Base-by-base conservation (phyloP, 2,797 vertebrate genomes). In the Rhinoraja longicauda region DNA sequence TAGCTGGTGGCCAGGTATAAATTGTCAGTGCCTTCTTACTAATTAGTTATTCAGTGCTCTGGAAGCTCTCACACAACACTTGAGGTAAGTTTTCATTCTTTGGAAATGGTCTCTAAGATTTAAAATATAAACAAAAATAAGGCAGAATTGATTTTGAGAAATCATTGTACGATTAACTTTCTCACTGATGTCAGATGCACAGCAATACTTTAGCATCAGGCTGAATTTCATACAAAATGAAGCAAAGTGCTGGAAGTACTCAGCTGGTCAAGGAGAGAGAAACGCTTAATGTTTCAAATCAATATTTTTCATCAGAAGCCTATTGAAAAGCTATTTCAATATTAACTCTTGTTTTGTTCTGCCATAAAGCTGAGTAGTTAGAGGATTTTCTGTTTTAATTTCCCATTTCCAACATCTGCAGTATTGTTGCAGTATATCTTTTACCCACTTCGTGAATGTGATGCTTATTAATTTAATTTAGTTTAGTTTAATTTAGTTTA, bases 91-190 rank as follows among this genome's bases (percentile, higher is more conserved):
- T 73, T 26, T 72, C 70, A 92, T 45, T 9, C 26, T 45, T 73
- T 64, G 15, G 45, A 32, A 32, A 64, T 67, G 3, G 4, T 32
- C 59, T 64, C 84, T 64, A 21, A 36, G 15, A 64, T 2, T 2
- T 19, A 64, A 13, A 21, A 32, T 19, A 7, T 64, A 64, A 64
- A 64, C 29, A 17, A 88, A 86, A 67, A 88, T 64, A 15, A 32
- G 32, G 13, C 84, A 36, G 81, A 88, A 64, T 88, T 88, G n/a
- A 64, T n/a, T 88, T 88, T 64, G 59, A n/a, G n/a, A 64, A n/a
- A 64, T 62, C 3, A 24, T 12, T 82, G 45, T 81, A 32, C 15
- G n/a, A 12, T 39, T 39, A 19, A 32, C n/a, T 32, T 62, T 86
- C 59, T 62, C 26, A 86, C 2, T 59, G 59, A n/a, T 64, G 59